Evolutionary conservation across 2,888 invertebrate genomes (phyloP), one percentile per base, ranked within the genome.

Genomic region (Lasioglossum pauxillum): DNA sequence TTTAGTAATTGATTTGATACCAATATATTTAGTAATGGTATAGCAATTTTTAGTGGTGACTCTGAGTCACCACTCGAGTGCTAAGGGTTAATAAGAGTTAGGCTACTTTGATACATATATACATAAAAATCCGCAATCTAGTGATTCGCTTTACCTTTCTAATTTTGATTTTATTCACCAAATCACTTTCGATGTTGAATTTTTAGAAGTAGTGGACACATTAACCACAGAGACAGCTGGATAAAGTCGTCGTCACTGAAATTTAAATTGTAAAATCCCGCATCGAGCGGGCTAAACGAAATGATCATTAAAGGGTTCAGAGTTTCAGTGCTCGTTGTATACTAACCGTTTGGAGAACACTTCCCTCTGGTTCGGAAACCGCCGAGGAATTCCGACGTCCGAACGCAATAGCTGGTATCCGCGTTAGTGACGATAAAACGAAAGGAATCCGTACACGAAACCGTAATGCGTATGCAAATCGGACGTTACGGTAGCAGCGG

Each of bases 401-500:
- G 69, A 69, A 23, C 23, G 69, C 69, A 35, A 69, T 38, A 38
- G 23, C 69, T 38, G 4, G 19, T 38, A 23, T 69, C 23, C 69
- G 69, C 38, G 38, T 69, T 38, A 69, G 69, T 35, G 69, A 23
- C 69, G 69, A 69, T 69, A 23, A 38, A 69, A 38, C 38, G 69
- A 23, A 46, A 69, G 69, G 38, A 69, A 69, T 69, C 38, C 69
- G 69, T 38, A 69, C 69, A 19, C 69, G 69, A 38, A 38, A 69
- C 69, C 69, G 69, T 69, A 69, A 69, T 23, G 69, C 69, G 69
- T 74, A 69, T 71, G 49, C 64, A 73, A 64, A 64, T 82, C 73
- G 49, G 23, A 38, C 23, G 31, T 64, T 41, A 60, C 38, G 38
- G 69, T 74, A 73, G 49, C 41, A n/a, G 23, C n/a, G 16, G 27